These are phyloP conservation scores for Emydocephalus ijimae DNA, from an alignment of 2,113 vertebrate species.

Conservation along the genomic window DNA sequence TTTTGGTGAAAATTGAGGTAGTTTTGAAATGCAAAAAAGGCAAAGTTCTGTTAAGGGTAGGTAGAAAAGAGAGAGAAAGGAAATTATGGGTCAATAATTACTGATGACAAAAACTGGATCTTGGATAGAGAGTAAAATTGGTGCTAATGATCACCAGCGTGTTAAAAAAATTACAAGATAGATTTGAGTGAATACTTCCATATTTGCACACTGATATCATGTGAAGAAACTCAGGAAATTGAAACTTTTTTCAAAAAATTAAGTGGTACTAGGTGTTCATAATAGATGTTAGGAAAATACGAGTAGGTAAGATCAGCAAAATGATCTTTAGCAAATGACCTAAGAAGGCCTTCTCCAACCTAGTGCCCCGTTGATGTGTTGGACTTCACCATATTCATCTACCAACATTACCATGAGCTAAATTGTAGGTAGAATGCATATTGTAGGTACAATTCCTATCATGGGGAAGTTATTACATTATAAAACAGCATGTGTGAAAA, in stretches of 20 bases:
- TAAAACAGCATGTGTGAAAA: background rate
- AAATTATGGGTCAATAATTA: background rate
- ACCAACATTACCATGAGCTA: background rate
- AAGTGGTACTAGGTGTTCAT: background rate
- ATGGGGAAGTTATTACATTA: background rate
- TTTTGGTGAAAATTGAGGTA: background rate
- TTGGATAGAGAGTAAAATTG: background rate
- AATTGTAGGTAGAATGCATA: background rate
- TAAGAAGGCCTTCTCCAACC: background rate
- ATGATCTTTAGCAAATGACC: background rate
- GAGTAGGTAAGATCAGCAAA: background rate
- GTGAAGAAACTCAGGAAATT: background rate
- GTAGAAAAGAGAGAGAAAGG: background rate
- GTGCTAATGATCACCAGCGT: background rate
- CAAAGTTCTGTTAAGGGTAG: background rate
- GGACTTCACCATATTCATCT: background rate
- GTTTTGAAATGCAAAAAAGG: background rate
- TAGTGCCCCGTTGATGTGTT: background rate
- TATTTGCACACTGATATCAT: background rate
- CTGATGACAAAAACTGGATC: background rate
- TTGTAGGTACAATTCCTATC: background rate
- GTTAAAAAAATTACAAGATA: background rate
- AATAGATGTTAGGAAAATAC: background rate
- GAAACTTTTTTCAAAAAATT: background rate
- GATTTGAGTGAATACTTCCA: background rate